These are phyloP conservation scores for Myathropa florea DNA, from an alignment of 2,888 invertebrate species.

Conservation along the genomic window DNA sequence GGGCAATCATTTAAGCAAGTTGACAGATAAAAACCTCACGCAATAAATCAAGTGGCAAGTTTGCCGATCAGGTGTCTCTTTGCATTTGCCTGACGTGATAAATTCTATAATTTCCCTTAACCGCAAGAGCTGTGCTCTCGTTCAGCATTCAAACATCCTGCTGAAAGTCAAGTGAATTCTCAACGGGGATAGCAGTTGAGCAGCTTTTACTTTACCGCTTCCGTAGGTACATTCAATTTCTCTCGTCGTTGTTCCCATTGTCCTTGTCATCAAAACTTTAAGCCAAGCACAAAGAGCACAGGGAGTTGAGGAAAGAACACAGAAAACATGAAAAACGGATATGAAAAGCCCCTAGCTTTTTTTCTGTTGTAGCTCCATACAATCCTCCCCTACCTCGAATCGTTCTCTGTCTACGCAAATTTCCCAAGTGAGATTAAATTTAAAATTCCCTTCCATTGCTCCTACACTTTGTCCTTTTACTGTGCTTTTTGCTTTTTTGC, in stretches of 20 bases:
- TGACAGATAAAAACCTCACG: too few species aligned
- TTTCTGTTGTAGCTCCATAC: not conserved
- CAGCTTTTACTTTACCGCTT: constrained; percentile 38
- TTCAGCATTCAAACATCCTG: constrained; percentile 48
- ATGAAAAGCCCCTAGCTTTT: constrained; percentile 51
- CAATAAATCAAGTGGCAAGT: too few species aligned
- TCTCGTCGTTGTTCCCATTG: constrained; percentile 28
- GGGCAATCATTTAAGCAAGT: too few species aligned
- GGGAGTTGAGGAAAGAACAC: not conserved
- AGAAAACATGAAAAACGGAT: constrained; percentile 39
- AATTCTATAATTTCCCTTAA: too few species aligned
- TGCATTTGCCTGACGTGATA: too few species aligned
- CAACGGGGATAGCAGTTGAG: constrained; percentile 51
- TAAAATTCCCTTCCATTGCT: constrained; percentile 36
- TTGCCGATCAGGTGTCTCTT: too few species aligned
- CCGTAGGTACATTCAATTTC: constrained; percentile 41
- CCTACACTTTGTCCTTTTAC: not conserved
- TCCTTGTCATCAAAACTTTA: constrained; percentile 41
- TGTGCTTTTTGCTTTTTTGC: not conserved
- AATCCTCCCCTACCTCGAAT: not conserved
- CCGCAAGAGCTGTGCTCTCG: too few species aligned
- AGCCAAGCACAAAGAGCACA: constrained; percentile 2
- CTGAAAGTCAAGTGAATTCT: constrained; percentile 51
- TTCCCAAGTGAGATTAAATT: constrained; percentile 61
- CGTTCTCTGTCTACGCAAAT: constrained; percentile 39